phyloP scores from a whole-genome alignment of 2,888 invertebrate genomes.

The Acleris sparsana region DNA sequence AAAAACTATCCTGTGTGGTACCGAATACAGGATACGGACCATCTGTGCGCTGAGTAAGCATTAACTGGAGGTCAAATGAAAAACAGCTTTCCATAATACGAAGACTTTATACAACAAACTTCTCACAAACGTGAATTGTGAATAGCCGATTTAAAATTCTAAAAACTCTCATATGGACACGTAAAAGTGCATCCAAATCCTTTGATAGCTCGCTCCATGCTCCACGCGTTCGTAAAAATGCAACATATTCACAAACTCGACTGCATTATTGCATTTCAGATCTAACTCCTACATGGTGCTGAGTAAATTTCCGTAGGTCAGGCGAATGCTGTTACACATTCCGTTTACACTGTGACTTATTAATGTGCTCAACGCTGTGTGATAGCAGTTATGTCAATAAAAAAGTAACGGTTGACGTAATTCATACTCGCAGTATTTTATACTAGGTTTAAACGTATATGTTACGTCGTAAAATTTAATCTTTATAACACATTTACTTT shows the following conservation, averaged over 20 bases:
- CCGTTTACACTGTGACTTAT: background rate
- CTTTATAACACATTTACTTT: too few species aligned
- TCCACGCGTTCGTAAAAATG: conserved; percentile 14
- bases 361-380: background rate
- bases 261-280: conserved; percentile 24
- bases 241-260: conserved; percentile 23
- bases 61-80: too few species aligned
- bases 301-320: conserved; percentile 4
- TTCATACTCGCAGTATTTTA: too few species aligned
- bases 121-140: conserved; percentile 18
- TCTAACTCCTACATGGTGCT: conserved; percentile 5
- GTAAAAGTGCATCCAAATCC: conserved; percentile 29
- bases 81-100: background rate
- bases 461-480: too few species aligned
- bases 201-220: conserved; percentile 23
- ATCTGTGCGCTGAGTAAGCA: too few species aligned
- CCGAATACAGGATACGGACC: too few species aligned
- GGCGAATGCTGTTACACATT: background rate
- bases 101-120: conserved; percentile 16
- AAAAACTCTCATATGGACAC: conserved; percentile 24
- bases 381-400: background rate
- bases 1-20: too few species aligned
- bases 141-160: conserved; percentile 31
- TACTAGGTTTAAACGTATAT: too few species aligned
- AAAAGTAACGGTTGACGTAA: too few species aligned